These are phyloP conservation scores for Adelognathus sp. DNA, from an alignment of 2,888 invertebrate genomes.

Conservation along the genomic window DNA sequence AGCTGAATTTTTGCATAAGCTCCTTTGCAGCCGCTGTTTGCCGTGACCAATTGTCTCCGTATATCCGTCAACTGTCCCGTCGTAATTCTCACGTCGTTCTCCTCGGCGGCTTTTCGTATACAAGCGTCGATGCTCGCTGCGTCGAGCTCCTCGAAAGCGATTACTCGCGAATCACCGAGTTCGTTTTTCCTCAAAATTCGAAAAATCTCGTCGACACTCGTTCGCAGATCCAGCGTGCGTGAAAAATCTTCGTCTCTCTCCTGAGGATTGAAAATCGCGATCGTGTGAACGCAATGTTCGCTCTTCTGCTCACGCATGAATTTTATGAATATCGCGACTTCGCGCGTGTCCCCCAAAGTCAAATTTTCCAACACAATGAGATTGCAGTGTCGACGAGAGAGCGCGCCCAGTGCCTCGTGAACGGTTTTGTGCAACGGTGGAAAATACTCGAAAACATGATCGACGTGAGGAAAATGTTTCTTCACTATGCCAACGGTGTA, in stretches of 20 bases:
- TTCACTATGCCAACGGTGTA: conserved; percentile 72
- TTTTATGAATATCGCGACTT: conserved; percentile 61
- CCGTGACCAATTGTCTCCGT: conserved; percentile 62
- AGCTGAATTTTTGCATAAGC: conserved; percentile 74
- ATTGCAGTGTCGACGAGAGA: conserved; percentile 70
- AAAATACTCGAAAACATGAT: conserved; percentile 65
- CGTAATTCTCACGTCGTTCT: conserved; percentile 64
- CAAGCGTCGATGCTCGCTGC: conserved; percentile 69
- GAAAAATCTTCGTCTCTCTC: conserved; percentile 58
- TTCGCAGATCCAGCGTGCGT: conserved; percentile 61
- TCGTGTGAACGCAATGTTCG: conserved; percentile 65
- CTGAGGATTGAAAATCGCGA: conserved; percentile 73
- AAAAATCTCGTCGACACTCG: conserved; percentile 60
- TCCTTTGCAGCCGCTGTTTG: conserved; percentile 76
- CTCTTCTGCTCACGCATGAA: conserved; percentile 52
- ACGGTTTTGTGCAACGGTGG: conserved; percentile 60
- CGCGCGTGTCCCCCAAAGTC: conserved; percentile 62
- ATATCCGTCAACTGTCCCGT: conserved; percentile 63
- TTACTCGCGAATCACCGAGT: conserved; percentile 59
- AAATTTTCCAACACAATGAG: conserved; percentile 76
- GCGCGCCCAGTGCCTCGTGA: conserved; percentile 46
- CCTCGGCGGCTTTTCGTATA: conserved; percentile 67
- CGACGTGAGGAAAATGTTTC: conserved; percentile 62
- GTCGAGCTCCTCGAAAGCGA: conserved; percentile 67
- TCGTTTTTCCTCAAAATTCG: conserved; percentile 51